These are phyloP conservation scores for Pyralis farinalis DNA, from an alignment of 2,888 invertebrate species.

Conservation along the genomic window DNA sequence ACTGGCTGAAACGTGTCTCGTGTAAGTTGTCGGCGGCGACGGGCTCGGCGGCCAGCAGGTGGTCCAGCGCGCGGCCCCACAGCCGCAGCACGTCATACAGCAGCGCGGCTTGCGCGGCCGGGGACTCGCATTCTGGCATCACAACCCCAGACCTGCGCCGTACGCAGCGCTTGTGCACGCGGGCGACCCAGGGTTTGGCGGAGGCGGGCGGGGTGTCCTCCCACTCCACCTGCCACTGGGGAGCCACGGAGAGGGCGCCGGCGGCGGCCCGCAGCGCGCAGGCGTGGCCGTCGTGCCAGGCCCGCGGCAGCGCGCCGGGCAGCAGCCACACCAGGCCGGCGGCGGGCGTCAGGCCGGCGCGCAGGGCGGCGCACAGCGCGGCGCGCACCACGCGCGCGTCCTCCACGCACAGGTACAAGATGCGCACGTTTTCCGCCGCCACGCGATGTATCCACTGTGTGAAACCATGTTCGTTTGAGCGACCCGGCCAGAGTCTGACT, in stretches of 20 bases:
- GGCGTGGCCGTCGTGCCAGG: constrained; percentile 83
- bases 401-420: constrained; percentile 91
- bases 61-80: constrained; percentile 48
- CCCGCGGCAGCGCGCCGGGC: constrained; percentile 85
- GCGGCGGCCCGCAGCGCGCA: constrained; percentile 74
- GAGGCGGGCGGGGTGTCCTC: constrained; percentile 31
- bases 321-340: constrained; percentile 93
- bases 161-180: too few relatives aligned
- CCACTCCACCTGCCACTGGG: constrained; percentile 47
- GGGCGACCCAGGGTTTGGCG: too few relatives aligned
- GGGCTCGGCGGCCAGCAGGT: constrained; percentile 32
- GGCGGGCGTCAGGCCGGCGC: constrained; percentile 84
- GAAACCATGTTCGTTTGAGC: too few relatives aligned
- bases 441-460: constrained; percentile 51
- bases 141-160: too few relatives aligned
- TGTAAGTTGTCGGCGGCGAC: constrained; percentile 51
- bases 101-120: constrained; percentile 37
- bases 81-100: constrained; percentile 58
- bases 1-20: constrained; percentile 38
- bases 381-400: constrained; percentile 86
- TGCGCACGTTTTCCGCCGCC: constrained; percentile 76
- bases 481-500: too few relatives aligned
- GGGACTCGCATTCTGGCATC: too few relatives aligned
- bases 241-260: constrained; percentile 32
- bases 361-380: constrained; percentile 91